Percentiles rank a stretch among this genome's conserved stretches.
Evolutionary conservation across 2,113 vertebrate species (phyloP).

Genomic region (Heterotilapia buettikoferi): DNA sequence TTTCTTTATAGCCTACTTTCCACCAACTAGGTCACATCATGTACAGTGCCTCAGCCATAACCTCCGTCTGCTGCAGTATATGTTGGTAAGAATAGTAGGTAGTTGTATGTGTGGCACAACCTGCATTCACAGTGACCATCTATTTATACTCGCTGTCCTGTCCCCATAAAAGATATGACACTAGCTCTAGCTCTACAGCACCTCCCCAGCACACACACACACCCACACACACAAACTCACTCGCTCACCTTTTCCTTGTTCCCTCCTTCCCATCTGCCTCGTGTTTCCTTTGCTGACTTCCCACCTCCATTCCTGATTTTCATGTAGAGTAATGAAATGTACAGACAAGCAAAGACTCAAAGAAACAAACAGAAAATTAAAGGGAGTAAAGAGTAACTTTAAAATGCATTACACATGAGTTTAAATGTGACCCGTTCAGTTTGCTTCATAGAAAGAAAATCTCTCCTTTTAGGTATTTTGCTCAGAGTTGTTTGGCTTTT

Average conservation of each 20-base stretch:
- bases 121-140: slow-evolving; percentile 14
- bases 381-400: not conserved
- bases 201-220: not conserved
- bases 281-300: not conserved
- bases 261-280: slow-evolving; percentile 18
- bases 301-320: not conserved
- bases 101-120: not conserved
- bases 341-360: not conserved
- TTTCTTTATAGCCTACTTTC: slow-evolving; percentile 45
- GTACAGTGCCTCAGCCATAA: slow-evolving; percentile 34
- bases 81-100: slow-evolving; percentile 14
- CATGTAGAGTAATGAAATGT: not conserved
- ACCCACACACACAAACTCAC: not conserved
- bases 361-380: not conserved
- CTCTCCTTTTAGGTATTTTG: not conserved
- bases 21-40: slow-evolving; percentile 43
- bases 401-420: not conserved
- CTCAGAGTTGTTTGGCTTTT: not conserved
- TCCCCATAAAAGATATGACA: not conserved
- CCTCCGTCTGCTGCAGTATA: slow-evolving; percentile 20
- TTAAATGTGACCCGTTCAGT: not conserved
- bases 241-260: not conserved
- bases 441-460: not conserved
- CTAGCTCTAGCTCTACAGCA: not conserved
- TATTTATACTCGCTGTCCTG: slow-evolving; percentile 42